Evolutionary conservation across 2,888 invertebrate genomes (phyloP), one percentile per base, ranked within the genome.

Genomic region (Laothoe populi): DNA sequence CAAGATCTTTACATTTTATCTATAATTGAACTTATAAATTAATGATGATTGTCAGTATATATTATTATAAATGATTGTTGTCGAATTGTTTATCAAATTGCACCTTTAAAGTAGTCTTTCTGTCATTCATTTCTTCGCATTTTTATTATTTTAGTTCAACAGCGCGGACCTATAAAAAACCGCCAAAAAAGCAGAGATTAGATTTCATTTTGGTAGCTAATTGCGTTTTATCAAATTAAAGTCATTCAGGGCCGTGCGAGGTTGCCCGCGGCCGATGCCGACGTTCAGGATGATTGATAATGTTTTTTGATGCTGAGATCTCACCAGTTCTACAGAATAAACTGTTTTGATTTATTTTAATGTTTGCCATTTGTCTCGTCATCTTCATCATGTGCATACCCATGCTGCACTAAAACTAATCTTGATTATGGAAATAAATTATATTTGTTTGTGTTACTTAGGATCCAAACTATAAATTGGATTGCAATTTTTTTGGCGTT

Each of bases 151-250:
- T 53, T 19, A 53, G 53, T 19, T 19, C 57, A 58, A 58, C 23
- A 58, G 24, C 38, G 23, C 23, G 24, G 23, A 31, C 42, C 26
- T 19, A 61, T 21, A 42, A 49, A 61, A 53, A 53, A n/a, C 40
- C 40, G 40, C 23, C 81, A 88, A 90, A 90, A 89, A 90, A 85
- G 75, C 79, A 77, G 73, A 88, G 88, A 92, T 92, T 90, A 91
- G 90, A 90, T 90, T 92, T 88, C 88, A 87, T 88, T 88, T 88
- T 90, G 90, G 92, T 92, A 92, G 92, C 92, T 92, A 92, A 92
- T 92, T 92, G 91, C 88, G 83, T 92, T 91, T 92, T 92, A 92
- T 92, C 92, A 92, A 92, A 92, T 92, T 90, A 92, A 90, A 87
- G 87, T 86, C 84, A 84, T 82, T 84, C 85, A 75, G 84, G 79